Conservation (phyloP, 2,113 vertebrate genomes). For the Chloropsis hardwickii region DNA sequence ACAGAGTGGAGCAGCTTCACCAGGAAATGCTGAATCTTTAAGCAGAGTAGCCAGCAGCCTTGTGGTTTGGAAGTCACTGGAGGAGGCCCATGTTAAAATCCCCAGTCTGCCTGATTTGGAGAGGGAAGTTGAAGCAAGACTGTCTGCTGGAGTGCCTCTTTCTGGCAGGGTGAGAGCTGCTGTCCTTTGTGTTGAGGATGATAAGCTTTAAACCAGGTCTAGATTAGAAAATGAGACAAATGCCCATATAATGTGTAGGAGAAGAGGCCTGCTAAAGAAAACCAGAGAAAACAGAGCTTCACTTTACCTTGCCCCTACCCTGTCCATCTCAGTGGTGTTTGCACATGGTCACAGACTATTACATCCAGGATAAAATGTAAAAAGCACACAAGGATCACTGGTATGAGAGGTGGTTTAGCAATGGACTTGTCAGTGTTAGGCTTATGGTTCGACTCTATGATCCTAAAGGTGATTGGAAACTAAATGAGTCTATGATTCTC, state of each 20-base stretch:
- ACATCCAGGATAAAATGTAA: background rate
- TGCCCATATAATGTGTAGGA: background rate
- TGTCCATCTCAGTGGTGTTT: background rate
- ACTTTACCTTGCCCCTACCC: background rate
- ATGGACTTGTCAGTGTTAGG: background rate
- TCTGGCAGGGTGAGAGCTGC: background rate
- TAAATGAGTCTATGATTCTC: background rate
- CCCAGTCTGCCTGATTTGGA: background rate
- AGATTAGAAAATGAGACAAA: background rate
- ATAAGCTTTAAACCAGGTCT: background rate
- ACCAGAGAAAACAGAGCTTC: background rate
- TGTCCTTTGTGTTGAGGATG: background rate
- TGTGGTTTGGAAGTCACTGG: background rate
- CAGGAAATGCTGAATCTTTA: background rate
- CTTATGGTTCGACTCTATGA: background rate
- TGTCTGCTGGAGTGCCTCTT: background rate
- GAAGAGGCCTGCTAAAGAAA: background rate
- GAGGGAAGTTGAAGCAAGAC: background rate
- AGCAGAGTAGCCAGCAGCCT: background rate
- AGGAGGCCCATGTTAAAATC: background rate
- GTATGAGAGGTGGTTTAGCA: background rate
- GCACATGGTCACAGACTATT: background rate
- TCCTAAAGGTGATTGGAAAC: background rate
- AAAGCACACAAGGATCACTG: background rate
- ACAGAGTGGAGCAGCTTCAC: background rate